Percentiles rank a stretch among this genome's conserved stretches.
Evolutionary conservation across 2,888 invertebrate genomes (phyloP).

Genomic region (Heliconius ethilla): DNA sequence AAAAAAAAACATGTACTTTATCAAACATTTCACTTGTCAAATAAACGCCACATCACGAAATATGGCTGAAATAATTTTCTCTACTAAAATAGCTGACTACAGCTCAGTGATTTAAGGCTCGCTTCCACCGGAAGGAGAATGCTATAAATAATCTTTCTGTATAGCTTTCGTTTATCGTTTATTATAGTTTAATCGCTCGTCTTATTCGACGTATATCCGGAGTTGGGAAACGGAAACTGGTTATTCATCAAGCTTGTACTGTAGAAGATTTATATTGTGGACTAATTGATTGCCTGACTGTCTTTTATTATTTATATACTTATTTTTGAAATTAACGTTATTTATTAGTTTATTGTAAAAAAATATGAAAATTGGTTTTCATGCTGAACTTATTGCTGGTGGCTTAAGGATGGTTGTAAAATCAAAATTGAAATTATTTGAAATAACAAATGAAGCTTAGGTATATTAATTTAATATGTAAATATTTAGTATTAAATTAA

Average conservation of each 20-base stretch:
- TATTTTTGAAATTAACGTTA: not conserved
- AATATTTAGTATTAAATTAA: too few species aligned
- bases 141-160: conserved; percentile 19
- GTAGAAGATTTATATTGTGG: not conserved
- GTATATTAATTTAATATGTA: too few species aligned
- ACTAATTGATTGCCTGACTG: not conserved
- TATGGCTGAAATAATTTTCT: not conserved
- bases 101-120: conserved; percentile 20
- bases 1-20: not conserved
- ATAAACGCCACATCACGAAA: not conserved
- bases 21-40: not conserved
- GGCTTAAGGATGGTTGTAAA: too few species aligned
- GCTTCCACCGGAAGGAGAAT: conserved; percentile 20
- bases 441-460: too few species aligned
- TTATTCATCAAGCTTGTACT: conserved; percentile 16
- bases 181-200: conserved; percentile 26
- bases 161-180: conserved; percentile 24
- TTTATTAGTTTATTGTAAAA: not conserved
- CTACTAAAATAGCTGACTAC: not conserved
- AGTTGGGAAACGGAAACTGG: conserved; percentile 19
- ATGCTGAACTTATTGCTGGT: too few species aligned
- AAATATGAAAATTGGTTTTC: not conserved
- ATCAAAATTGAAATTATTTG: too few species aligned
- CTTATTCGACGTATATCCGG: conserved; percentile 22
- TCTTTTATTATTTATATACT: not conserved